Evolutionary conservation across 2,888 invertebrate species (phyloP).

Genomic region (Cinara cedri): DNA sequence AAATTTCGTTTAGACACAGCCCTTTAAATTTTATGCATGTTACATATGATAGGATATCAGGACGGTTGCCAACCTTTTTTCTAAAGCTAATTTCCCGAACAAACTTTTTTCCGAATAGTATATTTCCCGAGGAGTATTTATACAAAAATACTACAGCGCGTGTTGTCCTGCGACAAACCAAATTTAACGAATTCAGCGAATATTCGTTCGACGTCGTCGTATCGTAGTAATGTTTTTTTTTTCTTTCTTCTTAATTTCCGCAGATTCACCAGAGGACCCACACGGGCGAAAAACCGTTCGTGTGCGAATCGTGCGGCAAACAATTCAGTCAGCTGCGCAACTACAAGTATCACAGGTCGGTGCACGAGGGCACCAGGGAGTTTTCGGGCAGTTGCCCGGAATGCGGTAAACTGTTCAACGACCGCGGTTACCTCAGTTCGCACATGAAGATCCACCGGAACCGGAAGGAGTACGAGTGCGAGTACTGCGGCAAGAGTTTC

Average conservation of each 20-base stretch:
- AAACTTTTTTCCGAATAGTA: too few relatives aligned
- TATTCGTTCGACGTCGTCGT: too few relatives aligned
- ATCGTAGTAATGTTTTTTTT: too few relatives aligned
- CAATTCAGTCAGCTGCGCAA: conserved; percentile 83
- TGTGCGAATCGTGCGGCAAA: conserved; percentile 79
- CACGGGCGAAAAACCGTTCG: conserved; percentile 68
- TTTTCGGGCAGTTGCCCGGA: conserved; percentile 78
- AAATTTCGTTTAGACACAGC: too few relatives aligned
- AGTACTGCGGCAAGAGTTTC: conserved; percentile 81
- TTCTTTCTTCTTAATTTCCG: background rate
- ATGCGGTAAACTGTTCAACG: conserved; percentile 84
- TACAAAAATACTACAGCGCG: too few relatives aligned
- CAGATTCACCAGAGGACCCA: conserved; percentile 64
- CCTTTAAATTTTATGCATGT: too few relatives aligned
- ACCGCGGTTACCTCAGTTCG: conserved; percentile 81
- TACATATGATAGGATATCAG: too few relatives aligned
- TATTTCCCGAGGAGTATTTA: too few relatives aligned
- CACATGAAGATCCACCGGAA: conserved; percentile 84
- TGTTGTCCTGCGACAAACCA: too few relatives aligned
- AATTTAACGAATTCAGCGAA: too few relatives aligned
- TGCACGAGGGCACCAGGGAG: conserved; percentile 82
- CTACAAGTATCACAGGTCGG: conserved; percentile 81
- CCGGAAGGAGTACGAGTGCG: conserved; percentile 79
- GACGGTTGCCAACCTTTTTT: too few relatives aligned
- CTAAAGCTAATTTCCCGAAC: too few relatives aligned